Evolutionary conservation across 1,140 invertebrate genomes (phyloP).

Genomic region (Elymnias hypermnestra): DNA sequence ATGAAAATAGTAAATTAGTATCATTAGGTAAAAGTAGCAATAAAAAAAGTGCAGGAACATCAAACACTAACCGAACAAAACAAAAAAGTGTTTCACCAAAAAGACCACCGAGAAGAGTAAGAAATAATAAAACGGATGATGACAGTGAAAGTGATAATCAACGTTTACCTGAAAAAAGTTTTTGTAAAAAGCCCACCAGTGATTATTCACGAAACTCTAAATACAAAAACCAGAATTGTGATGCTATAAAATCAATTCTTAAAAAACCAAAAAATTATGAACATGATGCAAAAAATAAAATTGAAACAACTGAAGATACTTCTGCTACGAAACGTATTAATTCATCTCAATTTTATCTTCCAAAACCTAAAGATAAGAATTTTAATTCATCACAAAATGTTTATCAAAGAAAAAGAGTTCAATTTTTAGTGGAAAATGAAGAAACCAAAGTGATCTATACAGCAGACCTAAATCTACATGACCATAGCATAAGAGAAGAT

Average conservation of each 20-base stretch:
- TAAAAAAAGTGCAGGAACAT: conserved; percentile 47
- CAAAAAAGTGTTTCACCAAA: conserved; percentile 67
- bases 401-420: conserved; percentile 76
- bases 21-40: conserved; percentile 49
- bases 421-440: conserved; percentile 79
- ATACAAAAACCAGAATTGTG: conserved; percentile 53
- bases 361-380: conserved; percentile 73
- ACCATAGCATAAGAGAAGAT: conserved; percentile 26
- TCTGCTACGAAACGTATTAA: conserved; percentile 54
- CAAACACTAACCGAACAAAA: conserved; percentile 53
- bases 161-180: conserved; percentile 45
- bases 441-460: conserved; percentile 67
- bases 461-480: conserved; percentile 58
- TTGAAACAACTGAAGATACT: conserved; percentile 45
- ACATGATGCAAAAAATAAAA: conserved; percentile 34
- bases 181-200: conserved; percentile 36
- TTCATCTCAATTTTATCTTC: conserved; percentile 81
- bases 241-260: conserved; percentile 80
- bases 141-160: conserved; percentile 71
- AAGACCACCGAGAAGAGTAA: conserved; percentile 58
- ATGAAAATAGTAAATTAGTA: conserved; percentile 52
- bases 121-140: conserved; percentile 62
- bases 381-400: conserved; percentile 43
- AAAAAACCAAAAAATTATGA: conserved; percentile 78
- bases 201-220: conserved; percentile 36